These are phyloP conservation scores for Brachyhypopomus occidentalis DNA, from an alignment of 2,113 vertebrate species.

Conservation along the genomic window DNA sequence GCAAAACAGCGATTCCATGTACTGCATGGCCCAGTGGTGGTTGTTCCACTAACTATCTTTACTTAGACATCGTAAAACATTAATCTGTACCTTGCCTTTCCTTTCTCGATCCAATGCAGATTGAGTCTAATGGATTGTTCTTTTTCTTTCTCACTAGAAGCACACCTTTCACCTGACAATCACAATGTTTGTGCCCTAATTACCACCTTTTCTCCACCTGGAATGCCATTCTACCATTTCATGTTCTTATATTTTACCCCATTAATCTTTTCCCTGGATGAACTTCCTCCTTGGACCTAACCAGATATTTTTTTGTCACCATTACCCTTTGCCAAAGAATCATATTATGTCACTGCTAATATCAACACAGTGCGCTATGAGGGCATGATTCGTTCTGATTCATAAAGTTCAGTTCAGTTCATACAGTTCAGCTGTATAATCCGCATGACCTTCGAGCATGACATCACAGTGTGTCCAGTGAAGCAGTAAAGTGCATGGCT, in stretches of 20 bases:
- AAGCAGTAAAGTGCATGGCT: not conserved
- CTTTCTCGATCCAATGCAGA: not conserved
- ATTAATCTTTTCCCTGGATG: constrained; percentile 46
- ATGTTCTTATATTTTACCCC: constrained; percentile 17
- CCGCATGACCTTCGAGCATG: not conserved
- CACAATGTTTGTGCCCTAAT: constrained; percentile 4
- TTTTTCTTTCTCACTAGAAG: not conserved
- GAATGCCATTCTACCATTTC: not conserved
- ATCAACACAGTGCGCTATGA: not conserved
- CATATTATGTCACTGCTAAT: not conserved
- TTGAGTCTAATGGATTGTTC: not conserved
- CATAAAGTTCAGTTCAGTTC: not conserved
- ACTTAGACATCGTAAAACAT: not conserved
- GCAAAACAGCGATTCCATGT: not conserved
- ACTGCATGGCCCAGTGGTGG: not conserved
- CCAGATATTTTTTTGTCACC: not conserved
- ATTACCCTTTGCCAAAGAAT: not conserved
- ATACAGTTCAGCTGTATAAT: not conserved
- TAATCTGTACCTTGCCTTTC: not conserved
- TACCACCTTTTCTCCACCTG: constrained; percentile 17
- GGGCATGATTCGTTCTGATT: not conserved
- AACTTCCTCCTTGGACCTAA: not conserved
- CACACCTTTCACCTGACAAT: not conserved
- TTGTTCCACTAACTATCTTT: not conserved
- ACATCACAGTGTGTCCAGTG: not conserved